Percentiles rank a stretch among this genome's conserved stretches.
phyloP scores from a whole-genome alignment of 1,140 invertebrate species.

The Drosophila micromelanica region DNA sequence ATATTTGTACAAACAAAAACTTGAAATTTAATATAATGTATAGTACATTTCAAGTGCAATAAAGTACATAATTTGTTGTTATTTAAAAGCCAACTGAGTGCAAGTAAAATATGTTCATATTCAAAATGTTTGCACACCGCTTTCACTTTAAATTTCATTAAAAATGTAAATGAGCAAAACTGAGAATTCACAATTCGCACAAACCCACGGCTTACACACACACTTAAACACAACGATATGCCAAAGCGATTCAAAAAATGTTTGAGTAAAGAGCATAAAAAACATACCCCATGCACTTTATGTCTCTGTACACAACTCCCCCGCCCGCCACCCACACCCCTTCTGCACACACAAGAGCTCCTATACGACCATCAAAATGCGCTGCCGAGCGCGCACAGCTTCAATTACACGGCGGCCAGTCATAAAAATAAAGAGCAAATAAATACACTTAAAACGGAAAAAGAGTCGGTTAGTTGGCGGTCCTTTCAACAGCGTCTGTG shows the following conservation, averaged over 20 bases:
- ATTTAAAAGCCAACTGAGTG: constrained; percentile 28
- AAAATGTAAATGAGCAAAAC: constrained; percentile 72
- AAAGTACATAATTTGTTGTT: neutral
- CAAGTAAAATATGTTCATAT: constrained; percentile 51
- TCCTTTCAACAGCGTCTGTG: constrained; percentile 8
- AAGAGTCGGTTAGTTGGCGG: constrained; percentile 38
- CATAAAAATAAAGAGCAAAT: constrained; percentile 81
- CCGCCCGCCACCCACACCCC: neutral
- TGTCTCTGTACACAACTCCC: constrained; percentile 44
- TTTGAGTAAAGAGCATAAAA: constrained; percentile 58
- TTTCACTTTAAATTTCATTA: constrained; percentile 75
- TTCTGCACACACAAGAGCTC: constrained; percentile 14
- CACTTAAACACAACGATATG: no score
- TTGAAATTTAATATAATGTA: no score
- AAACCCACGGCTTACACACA: constrained; percentile 15
- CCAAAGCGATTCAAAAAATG: constrained; percentile 48
- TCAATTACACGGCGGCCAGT: constrained; percentile 76
- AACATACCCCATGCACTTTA: constrained; percentile 62
- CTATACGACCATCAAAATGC: constrained; percentile 72
- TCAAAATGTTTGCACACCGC: constrained; percentile 25
- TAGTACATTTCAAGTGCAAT: no score
- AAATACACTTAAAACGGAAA: constrained; percentile 75
- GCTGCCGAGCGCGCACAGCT: constrained; percentile 67
- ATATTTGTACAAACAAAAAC: no score
- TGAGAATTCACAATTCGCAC: constrained; percentile 22